phyloP scores from a whole-genome alignment of 2,888 invertebrate species.

The Cheiracanthium punctorium region DNA sequence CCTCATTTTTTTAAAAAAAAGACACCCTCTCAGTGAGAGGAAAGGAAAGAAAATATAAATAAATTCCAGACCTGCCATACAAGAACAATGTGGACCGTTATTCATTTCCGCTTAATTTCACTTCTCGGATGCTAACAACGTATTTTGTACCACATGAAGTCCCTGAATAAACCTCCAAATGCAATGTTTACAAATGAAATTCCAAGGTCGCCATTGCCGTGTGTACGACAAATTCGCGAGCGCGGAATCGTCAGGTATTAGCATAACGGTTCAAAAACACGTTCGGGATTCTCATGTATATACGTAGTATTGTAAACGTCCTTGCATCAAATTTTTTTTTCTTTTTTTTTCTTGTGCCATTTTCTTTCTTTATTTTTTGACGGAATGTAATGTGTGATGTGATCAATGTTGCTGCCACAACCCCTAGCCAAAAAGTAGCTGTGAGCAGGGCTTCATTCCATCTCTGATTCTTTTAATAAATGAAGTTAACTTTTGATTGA shows the following conservation, averaged over 20 bases:
- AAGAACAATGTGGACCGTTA: constrained; percentile 3
- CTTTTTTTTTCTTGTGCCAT: no score
- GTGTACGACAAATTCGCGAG: not conserved
- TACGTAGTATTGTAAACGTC: not conserved
- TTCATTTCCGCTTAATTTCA: not conserved
- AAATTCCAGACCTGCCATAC: no score
- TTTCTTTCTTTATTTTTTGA: no score
- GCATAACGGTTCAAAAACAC: not conserved
- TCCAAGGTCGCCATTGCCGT: not conserved
- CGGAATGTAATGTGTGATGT: no score
- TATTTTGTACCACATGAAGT: not conserved
- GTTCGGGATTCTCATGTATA: not conserved
- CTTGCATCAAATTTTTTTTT: not conserved
- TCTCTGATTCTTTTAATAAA: no score
- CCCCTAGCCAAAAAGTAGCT: no score
- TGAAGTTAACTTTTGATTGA: no score
- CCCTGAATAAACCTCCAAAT: not conserved
- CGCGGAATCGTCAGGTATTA: no score
- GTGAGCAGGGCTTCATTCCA: no score
- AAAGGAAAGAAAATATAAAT: no score
- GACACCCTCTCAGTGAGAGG: not conserved
- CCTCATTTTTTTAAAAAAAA: no score
- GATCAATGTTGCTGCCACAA: no score
- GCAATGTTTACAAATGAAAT: constrained; percentile 2
- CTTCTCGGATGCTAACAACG: not conserved